Evolutionary conservation across 2,888 invertebrate genomes (phyloP).

Genomic region (Allygus modestus): DNA sequence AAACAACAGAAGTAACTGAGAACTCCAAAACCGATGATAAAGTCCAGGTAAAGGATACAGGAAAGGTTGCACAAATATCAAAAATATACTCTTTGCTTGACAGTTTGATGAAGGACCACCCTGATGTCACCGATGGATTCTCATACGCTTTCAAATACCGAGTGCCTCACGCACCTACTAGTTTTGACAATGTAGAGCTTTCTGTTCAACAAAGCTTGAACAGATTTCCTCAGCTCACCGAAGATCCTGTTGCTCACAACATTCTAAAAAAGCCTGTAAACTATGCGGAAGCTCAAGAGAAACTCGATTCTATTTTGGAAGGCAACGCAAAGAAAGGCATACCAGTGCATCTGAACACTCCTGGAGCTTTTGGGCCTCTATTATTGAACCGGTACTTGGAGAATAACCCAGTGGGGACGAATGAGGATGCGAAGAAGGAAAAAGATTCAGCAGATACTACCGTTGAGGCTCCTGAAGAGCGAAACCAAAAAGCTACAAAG

Average conservation of each 20-base stretch:
- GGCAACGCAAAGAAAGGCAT: not conserved
- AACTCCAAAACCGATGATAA: not conserved
- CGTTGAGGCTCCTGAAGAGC: not conserved
- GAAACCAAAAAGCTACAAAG: conserved; percentile 8
- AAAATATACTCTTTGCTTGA: conserved; percentile 40
- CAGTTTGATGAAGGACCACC: conserved; percentile 31
- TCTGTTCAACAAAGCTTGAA: conserved; percentile 52
- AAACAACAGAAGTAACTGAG: not conserved
- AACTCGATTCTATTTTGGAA: conserved; percentile 38
- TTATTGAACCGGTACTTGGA: conserved; percentile 6
- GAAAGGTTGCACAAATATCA: not conserved
- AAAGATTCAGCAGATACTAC: not conserved
- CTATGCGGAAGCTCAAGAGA: conserved; percentile 26
- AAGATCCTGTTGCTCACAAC: not conserved
- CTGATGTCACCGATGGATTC: conserved; percentile 40
- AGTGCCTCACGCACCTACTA: not conserved
- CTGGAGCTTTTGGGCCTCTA: conserved; percentile 31
- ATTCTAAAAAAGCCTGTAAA: conserved; percentile 8
- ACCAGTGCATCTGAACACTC: conserved; percentile 45
- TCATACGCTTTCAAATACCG: conserved; percentile 54
- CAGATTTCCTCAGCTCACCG: conserved; percentile 24
- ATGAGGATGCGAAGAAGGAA: not conserved
- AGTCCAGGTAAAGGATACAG: not conserved
- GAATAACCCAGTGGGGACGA: not conserved
- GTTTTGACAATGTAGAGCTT: conserved; percentile 51